Evolutionary conservation across 2,113 vertebrate genomes (phyloP).

Genomic region (Epinephelus lanceolatus): DNA sequence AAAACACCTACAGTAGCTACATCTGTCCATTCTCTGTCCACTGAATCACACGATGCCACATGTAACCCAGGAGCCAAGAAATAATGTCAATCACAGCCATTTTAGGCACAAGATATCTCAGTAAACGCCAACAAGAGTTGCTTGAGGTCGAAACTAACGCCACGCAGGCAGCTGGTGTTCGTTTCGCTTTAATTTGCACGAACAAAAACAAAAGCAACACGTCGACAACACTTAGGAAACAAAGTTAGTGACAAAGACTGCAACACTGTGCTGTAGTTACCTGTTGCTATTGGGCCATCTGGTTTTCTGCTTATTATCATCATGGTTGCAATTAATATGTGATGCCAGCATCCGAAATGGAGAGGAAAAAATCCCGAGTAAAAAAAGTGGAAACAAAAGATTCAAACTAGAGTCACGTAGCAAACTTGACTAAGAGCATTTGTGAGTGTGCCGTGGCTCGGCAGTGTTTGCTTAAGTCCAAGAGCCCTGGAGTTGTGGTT

Average conservation of each 20-base stretch:
- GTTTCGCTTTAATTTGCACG: not conserved
- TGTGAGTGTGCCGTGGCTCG: conserved; percentile 1
- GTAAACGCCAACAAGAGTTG: conserved; percentile 16
- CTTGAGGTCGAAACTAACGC: not conserved
- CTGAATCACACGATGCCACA: conserved; percentile 16
- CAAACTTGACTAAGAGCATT: conserved; percentile 40
- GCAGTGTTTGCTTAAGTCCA: conserved; percentile 15
- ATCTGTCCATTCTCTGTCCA: conserved; percentile 6
- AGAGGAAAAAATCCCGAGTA: conserved; percentile 42
- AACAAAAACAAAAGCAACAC: not conserved
- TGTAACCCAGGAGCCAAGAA: not conserved
- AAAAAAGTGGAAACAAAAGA: conserved; percentile 12
- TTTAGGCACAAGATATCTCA: conserved; percentile 13
- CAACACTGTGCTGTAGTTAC: conserved; percentile 76
- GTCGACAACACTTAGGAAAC: not conserved
- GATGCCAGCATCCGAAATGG: conserved; percentile 81
- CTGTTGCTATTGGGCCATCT: conserved; percentile 89
- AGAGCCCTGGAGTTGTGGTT: conserved; percentile 14
- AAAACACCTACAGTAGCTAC: not conserved
- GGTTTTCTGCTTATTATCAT: conserved; percentile 92
- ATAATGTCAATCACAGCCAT: conserved; percentile 7
- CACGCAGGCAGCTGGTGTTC: not conserved
- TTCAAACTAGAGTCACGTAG: conserved; percentile 33
- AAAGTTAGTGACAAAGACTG: not conserved
- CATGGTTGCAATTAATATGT: conserved; percentile 75